Base-by-base conservation (phyloP, 2,113 vertebrate genomes). In the Tychaedon coryphoeus region DNA sequence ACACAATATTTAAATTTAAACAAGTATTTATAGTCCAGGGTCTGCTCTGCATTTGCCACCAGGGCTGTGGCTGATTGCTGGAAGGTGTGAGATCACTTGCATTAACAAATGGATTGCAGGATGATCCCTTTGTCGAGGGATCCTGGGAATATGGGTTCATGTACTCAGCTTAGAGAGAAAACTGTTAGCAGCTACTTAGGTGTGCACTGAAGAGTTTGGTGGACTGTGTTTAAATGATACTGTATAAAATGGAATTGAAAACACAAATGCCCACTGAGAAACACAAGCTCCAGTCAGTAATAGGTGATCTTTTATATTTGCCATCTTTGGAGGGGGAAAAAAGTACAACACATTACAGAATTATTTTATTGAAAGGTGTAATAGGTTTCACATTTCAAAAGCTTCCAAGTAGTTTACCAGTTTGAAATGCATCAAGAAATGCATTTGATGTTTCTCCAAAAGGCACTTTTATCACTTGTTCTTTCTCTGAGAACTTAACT, bases 381-480 rank as follows among this genome's bases (percentile, higher is more conserved):
- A 88, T 66, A 48, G 64, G 48, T 57, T 90, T 94, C 53, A 64
- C 2, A 0, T 93, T 78, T 88, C 57, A 64, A 50, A 96, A 93
- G 54, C 77, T 94, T 94, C 81, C 48, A 64, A 58, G 67, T 28
- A 67, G 91, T 89, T 92, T 93, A 74, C 79, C 51, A 89, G 60
- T 70, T 82, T 95, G 43, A 70, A 92, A 19, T 93, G 92, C 73
- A 95, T 94, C 86, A 84, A 73, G 80, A 91, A 93, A 92, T 62
- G 65, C 19, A 86, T 73, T 92, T 92, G 86, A 93, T 93, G 33
- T 57, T 87, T 57, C 58, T 90, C 74, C 90, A 90, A 88, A 95
- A 93, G 33, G n/a, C 69, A 53, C 38, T 93, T 95, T 74, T 33
- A 28, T 88, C 81, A 61, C 76, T 78, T 43, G 48, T 42, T 67